These are phyloP conservation scores for Sorex araneus DNA, from an alignment of 2,113 vertebrate species.

Conservation along the genomic window DNA sequence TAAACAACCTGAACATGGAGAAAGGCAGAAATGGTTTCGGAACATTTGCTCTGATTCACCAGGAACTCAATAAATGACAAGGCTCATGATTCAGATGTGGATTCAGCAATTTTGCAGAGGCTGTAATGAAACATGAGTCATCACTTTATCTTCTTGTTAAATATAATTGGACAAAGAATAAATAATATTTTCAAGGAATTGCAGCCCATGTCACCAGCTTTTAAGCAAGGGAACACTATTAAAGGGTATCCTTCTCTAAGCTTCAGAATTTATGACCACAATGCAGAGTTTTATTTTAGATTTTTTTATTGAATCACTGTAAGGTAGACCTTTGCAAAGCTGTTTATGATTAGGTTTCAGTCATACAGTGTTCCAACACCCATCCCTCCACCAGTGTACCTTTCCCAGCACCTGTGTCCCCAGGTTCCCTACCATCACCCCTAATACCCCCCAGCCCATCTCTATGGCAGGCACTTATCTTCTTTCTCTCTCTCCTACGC, in stretches of 20 bases:
- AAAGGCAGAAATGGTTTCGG: not conserved
- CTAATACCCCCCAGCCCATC: too few species aligned
- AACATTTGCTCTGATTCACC: not conserved
- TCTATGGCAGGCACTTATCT: too few species aligned
- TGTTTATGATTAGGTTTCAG: too few species aligned
- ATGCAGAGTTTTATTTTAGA: constrained; percentile 11
- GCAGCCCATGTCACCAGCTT: not conserved
- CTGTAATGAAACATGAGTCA: not conserved
- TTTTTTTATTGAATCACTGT: too few species aligned
- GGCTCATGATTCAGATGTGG: not conserved
- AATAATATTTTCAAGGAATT: constrained; percentile 46
- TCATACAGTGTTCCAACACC: too few species aligned
- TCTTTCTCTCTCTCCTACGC: too few species aligned
- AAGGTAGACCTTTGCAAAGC: too few species aligned
- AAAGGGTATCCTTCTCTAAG: not conserved
- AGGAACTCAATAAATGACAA: not conserved
- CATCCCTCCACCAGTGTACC: too few species aligned
- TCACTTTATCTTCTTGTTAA: constrained; percentile 25
- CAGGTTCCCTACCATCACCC: too few species aligned
- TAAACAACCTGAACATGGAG: not conserved
- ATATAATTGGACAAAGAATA: not conserved
- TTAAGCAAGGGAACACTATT: not conserved
- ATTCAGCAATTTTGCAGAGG: constrained; percentile 7
- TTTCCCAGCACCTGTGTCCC: too few species aligned
- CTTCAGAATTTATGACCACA: not conserved